Evolutionary conservation across 2,113 vertebrate genomes (phyloP), one percentile per base, ranked within the genome.

Genomic region (Calyptomena viridis): DNA sequence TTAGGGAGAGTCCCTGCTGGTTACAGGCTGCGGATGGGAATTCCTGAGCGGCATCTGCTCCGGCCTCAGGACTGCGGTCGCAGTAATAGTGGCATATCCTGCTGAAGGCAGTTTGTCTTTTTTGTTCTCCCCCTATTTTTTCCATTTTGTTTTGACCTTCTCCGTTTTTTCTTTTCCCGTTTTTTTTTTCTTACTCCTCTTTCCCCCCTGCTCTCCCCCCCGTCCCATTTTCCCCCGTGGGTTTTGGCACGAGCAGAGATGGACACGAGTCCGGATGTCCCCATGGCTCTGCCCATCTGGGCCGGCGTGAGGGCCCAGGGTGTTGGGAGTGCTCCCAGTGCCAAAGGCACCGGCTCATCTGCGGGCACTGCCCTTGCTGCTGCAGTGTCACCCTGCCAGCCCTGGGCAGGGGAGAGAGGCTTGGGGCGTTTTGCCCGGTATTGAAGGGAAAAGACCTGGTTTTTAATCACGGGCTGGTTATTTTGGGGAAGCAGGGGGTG

Each of bases 361-460:
- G 12, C 0, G 1, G 56, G 33, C 55, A 20, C 72, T 89, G 64
- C 55, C 72, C 67, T 30, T 60, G 27, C 58, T 27, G 12, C 77
- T 1, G 0, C 67, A 28, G 40, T 0, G 0, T 55, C 0, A 0
- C 56, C 37, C 23, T 52, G n/a, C 23, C 9, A 3, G 72, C 56
- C 21, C 17, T 3, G 15, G 53, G n/a, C n/a, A 44, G 23, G 8
- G n/a, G 16, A 1, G 56, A 1, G 56, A 37, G 58, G 13, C 8
- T 86, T 1, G 5, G 46, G 49, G 55, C 1, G 0, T 78, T 86
- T 79, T 94, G 76, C 89, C 59, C 52, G 16, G 12, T 40, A 5
- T 23, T 74, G 89, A n/a, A 90, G 73, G 92, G 74, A 73, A 68
- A 94, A 83, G 37, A 30, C 14, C 13, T 2, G 4, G 0, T 30